Evolutionary conservation across 2,888 invertebrate species (phyloP), one percentile per base, ranked within the genome.

Genomic region (Acanthococcus lagerstroemiae): DNA sequence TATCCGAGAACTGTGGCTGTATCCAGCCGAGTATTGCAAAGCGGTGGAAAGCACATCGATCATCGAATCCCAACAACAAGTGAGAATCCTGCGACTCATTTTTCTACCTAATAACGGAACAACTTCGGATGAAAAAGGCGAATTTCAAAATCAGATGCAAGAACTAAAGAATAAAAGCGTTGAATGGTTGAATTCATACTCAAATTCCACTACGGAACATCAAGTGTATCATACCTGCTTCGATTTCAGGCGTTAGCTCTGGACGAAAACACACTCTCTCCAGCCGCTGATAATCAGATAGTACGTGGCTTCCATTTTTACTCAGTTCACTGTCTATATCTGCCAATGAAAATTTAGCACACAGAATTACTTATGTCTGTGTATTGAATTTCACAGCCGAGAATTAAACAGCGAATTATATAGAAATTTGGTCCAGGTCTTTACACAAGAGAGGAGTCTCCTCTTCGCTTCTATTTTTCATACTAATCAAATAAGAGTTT

Each of bases 31-130:
- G 50, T 76, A 85, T 1, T 83, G 84, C 63, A 91, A 77, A 0
- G 89, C 86, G 0, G 86, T 85, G 54, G 93, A 90, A 17, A 95
- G 78, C 0, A 95, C 90, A 17, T 88, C 87, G 68, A 95, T 85
- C 81, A 94, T 88, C 0, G 90, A 90, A 45, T 88, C 87, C 95
- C 95, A 95, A 73, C 93, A 92, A 72, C 90, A 90, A 0, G 91
- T 91, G 57, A 95, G 76, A 37, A 95, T 84, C 67, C 88, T 74
- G 3, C 78, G 74, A n/a, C 77, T 74, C 60, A 81, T 73, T 69
- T 77, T 77, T 67, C 74, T 70, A 25, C 77, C 76, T 76, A 69
- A 21, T 9, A 5, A 17, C 48, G 17, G 12, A 7, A 37, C 12
- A 9, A 37, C 7, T 37, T n/a, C n/a, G n/a, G n/a, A n/a, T n/a